Evolutionary conservation across 2,888 invertebrate species (phyloP).

Genomic region (Eristalinus sepulchralis): DNA sequence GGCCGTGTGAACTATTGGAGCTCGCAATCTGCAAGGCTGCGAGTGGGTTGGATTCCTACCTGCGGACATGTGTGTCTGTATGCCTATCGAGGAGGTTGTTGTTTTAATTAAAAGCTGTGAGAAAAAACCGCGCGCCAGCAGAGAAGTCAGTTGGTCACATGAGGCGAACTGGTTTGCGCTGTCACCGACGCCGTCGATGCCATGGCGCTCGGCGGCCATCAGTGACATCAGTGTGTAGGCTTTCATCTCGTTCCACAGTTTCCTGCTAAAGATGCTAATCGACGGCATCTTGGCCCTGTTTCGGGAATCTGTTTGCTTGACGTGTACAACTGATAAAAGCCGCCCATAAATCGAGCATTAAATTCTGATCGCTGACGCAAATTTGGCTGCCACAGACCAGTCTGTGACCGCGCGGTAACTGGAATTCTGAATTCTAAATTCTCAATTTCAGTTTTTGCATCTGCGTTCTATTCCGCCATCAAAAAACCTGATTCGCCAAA

Average conservation of each 20-base stretch:
- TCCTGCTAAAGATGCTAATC: background rate
- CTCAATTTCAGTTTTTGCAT: background rate
- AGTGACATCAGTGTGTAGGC: background rate
- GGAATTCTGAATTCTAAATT: background rate
- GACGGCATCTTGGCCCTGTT: background rate
- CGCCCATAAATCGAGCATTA: background rate
- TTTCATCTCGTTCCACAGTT: background rate
- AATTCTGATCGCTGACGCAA: background rate
- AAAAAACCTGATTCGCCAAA: background rate
- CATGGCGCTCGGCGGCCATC: background rate
- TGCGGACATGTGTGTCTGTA: background rate
- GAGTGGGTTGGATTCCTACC: background rate
- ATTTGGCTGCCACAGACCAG: background rate
- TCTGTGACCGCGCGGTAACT: background rate
- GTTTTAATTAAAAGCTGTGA: constrained; percentile 13
- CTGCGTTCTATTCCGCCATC: background rate
- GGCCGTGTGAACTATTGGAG: constrained; percentile 1
- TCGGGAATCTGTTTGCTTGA: background rate
- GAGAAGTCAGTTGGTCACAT: background rate
- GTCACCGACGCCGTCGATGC: background rate
- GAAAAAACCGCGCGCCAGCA: background rate
- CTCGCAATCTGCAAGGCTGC: constrained; percentile 2
- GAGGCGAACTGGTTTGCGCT: background rate
- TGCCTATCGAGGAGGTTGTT: background rate
- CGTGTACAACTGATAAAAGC: background rate